A percentile compares a stretch with the other conserved stretches of the same genome.
These are phyloP conservation scores for Salvelinus namaycush DNA, from an alignment of 2,113 vertebrate genomes.

Conservation along the genomic window DNA sequence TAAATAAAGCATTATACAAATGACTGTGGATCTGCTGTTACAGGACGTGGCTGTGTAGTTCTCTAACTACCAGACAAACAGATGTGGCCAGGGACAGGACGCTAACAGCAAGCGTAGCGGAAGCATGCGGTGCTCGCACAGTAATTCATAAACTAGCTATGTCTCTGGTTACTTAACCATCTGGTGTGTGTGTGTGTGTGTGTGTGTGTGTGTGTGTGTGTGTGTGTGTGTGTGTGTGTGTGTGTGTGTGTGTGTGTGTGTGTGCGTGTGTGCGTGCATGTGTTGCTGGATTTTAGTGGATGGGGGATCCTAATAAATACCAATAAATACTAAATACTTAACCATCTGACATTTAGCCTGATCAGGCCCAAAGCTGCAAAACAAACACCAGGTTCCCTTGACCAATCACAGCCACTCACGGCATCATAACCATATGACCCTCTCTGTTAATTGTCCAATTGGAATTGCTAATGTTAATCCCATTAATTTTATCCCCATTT, in stretches of 20 bases:
- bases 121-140: not conserved
- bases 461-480: slow-evolving; percentile 53
- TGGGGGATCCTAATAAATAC: too few species aligned
- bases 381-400: slow-evolving; percentile 9
- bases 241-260: too few species aligned
- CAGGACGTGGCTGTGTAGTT: slow-evolving; percentile 13
- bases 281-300: too few species aligned
- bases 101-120: not conserved
- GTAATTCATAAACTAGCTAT: slow-evolving; percentile 64
- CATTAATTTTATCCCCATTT: slow-evolving; percentile 29
- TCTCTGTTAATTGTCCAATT: slow-evolving; percentile 49
- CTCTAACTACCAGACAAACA: slow-evolving; percentile 71
- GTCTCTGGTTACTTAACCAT: slow-evolving; percentile 52
- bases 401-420: slow-evolving; percentile 50
- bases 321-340: slow-evolving; percentile 33
- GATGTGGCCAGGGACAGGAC: slow-evolving; percentile 56
- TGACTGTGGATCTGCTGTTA: slow-evolving; percentile 47
- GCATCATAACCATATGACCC: slow-evolving; percentile 55
- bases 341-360: slow-evolving; percentile 56
- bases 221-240: too few species aligned
- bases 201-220: too few species aligned
- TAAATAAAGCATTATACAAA: slow-evolving; percentile 72
- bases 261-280: too few species aligned
- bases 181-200: slow-evolving; percentile 27
- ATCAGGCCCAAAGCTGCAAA: slow-evolving; percentile 25